A percentile compares a stretch with the other conserved stretches of the same genome.
Conservation (phyloP, 1,140 invertebrate genomes). For the Tetranychus cinnabarinus region DNA sequence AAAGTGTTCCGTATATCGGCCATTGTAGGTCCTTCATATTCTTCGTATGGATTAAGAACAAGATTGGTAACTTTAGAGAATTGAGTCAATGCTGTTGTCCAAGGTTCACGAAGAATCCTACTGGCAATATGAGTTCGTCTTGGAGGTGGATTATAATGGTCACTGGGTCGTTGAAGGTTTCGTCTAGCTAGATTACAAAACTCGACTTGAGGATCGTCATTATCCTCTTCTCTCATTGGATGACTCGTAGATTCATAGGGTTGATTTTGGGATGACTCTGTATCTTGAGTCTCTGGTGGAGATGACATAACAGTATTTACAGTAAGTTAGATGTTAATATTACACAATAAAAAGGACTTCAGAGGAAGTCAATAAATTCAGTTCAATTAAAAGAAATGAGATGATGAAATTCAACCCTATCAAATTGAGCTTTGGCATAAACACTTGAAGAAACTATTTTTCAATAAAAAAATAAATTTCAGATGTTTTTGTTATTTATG, state of each 20-base stretch:
- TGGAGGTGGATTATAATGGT: slow-evolving; percentile 5
- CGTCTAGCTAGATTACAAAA: neutral
- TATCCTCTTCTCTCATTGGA: neutral
- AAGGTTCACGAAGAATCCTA: slow-evolving; percentile 5
- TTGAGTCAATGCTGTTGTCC: slow-evolving; percentile 1
- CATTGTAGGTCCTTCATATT: neutral
- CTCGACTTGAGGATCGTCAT: neutral
- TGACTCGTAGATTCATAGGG: too few species aligned
- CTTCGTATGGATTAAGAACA: neutral
- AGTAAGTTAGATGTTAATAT: too few species aligned
- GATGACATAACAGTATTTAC: too few species aligned
- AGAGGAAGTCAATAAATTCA: too few species aligned
- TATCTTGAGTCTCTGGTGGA: neutral
- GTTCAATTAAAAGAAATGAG: too few species aligned
- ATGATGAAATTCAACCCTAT: too few species aligned
- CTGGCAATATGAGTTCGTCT: neutral
- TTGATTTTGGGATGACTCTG: neutral
- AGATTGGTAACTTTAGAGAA: slow-evolving; percentile 5
- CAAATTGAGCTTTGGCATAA: too few species aligned
- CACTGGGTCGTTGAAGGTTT: neutral
- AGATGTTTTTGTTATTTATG: too few species aligned
- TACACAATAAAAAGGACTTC: too few species aligned
- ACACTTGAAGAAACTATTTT: too few species aligned
- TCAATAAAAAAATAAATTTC: too few species aligned
- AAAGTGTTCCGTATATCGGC: neutral